Base-by-base conservation (phyloP, 2,888 invertebrate species). In the Adelphocoris suturalis region DNA sequence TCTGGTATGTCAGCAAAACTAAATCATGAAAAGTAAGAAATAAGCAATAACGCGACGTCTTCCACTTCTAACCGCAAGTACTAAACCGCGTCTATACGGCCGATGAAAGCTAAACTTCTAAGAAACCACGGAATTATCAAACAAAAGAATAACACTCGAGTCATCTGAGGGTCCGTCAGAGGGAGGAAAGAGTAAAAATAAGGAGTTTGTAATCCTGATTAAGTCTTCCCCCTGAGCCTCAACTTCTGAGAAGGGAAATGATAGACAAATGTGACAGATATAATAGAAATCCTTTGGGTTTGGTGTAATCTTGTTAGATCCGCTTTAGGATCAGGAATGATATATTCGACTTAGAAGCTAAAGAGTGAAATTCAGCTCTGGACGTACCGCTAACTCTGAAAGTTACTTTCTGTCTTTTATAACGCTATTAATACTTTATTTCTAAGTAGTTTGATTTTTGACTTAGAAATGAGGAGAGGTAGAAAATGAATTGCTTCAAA, bases 231-330 rank as follows among this genome's bases (percentile, higher is more conserved):
- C 0, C 11, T 19, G 68, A 68, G 23, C 27, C 68, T 23, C 12
- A 23, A 68, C 68, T 19, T 68, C 68, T 4, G 23, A 68, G 23
- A 68, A 23, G 68, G 68, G 68, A 19, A 68, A 68, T 68, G 68
- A 68, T 68, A 68, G 68, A 68, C 68, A 68, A 68, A 68, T 68
- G 68, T 68, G 68, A 68, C 68, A 68, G 68, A 68, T 68, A 68
- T 68, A 68, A 68, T 68, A 68, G 68, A 68, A 68, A 68, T 68
- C 68, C 68, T 68, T 23, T 23, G 68, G 68, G 68, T 68, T 68
- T 68, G 68, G 23, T 68, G 68, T 68, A 68, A 68, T 68, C 68
- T 68, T 4, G 68, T 68, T 23, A 12, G 68, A 68, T 68, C 68
- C 68, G 68, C 68, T 68, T 68, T 68, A 11, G 68, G 68, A 23